Conservation (phyloP, 35 echinoderm and acorn worm genomes). For the Eucidaris tribuloides region DNA sequence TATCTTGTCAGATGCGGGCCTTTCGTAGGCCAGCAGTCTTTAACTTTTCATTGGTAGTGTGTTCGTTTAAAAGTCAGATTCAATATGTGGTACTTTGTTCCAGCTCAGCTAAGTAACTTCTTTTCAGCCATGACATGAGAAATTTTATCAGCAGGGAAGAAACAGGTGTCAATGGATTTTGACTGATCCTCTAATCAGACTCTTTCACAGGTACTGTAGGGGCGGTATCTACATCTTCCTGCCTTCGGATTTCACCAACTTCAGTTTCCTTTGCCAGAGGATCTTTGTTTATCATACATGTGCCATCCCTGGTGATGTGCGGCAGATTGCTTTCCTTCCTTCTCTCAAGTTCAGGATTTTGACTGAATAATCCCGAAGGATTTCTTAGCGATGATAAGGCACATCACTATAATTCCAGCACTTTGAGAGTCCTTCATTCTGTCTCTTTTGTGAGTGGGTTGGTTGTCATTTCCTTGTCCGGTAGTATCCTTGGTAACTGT, state of each 20-base stretch:
- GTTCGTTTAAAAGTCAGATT: too few species aligned
- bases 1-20: too few species aligned
- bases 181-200: constrained; percentile 12
- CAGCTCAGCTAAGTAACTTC: too few species aligned
- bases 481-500: too few species aligned
- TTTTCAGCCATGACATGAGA: too few species aligned
- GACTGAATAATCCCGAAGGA: background rate
- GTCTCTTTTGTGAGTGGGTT: background rate
- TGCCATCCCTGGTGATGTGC: background rate
- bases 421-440: background rate
- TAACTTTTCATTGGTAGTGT: too few species aligned
- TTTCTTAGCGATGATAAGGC: background rate
- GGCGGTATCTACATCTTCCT: background rate
- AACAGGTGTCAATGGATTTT: too few species aligned
- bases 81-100: too few species aligned
- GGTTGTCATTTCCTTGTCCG: background rate
- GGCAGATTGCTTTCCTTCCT: background rate
- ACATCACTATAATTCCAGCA: background rate
- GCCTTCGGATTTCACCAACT: background rate
- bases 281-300: background rate
- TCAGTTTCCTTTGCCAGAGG: background rate
- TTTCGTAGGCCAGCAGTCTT: too few species aligned
- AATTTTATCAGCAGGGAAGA: too few species aligned
- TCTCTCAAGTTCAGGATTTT: background rate
- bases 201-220: constrained; percentile 24